Evolutionary conservation across 2,888 invertebrate species (phyloP), one percentile per base, ranked within the genome.

Genomic region (Amblyjoppa fuscipennis): DNA sequence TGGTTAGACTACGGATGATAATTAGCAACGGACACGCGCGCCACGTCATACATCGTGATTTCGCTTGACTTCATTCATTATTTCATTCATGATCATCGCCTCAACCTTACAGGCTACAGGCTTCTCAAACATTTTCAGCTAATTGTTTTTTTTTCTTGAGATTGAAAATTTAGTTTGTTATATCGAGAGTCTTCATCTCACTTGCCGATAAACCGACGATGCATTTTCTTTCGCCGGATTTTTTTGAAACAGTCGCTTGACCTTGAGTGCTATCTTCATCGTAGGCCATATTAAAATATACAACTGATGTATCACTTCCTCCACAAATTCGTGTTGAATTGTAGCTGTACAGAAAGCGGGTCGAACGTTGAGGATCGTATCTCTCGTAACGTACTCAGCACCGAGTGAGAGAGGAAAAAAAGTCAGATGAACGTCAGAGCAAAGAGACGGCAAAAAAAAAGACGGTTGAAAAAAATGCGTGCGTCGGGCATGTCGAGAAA

Each of bases 401-500:
- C 6, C 85, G 84, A 74, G 83, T 61, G 61, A 87, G 31, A 78
- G 70, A 76, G 59, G 59, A 85, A 75, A 78, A 89, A 90, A 89
- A 88, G 88, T 90, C 79, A 81, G 70, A 66, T 81, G 86, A 38
- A 49, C 34, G 28, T 6, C 28, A 16, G 51, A 64, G 25, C 77
- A 74, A 77, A 81, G 82, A 66, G 84, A 79, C 73, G 77, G 56
- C 68, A 77, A 75, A 83, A 78, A 87, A 89, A 89, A 89, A 85
- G 86, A 89, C 89, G 88, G 89, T 89, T 87, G 84, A 87, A 83
- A 88, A 89, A 88, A 82, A 80, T 38, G 74, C 53, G 41, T 61
- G 28, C 68, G 45, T 73, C 74, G 81, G 51, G 71, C 81, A 82
- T 83, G 83, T 73, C 71, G 73, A 82, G 82, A 59, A 70, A 74